Base-by-base conservation (phyloP, 2,888 invertebrate genomes). In the Hirtodrosophila duncani region DNA sequence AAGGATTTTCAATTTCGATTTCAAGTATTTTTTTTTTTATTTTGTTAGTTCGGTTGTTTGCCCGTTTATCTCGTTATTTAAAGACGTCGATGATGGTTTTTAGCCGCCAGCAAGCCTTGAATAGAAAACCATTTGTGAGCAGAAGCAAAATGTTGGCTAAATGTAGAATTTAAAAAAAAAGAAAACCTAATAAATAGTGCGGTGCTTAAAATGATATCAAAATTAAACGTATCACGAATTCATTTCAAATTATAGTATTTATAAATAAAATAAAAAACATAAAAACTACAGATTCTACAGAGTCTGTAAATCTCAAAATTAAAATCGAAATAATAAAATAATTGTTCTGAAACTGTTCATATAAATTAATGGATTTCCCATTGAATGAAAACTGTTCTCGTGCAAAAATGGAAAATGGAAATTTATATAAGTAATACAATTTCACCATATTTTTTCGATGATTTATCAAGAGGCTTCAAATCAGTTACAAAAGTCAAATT, bases 161-260 rank as follows among this genome's bases (percentile, higher is more conserved):
- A n/a, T n/a, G n/a, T n/a, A n/a, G n/a, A n/a, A n/a, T n/a, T n/a
- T n/a, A n/a, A n/a, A n/a, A n/a, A n/a, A n/a, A n/a, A n/a, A n/a
- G n/a, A n/a, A n/a, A n/a, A n/a, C n/a, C n/a, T n/a, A n/a, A n/a
- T n/a, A n/a, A n/a, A n/a, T n/a, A n/a, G n/a, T n/a, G n/a, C n/a
- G n/a, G n/a, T n/a, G n/a, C n/a, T n/a, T n/a, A n/a, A 29, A 21
- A 30, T 17, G 13, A 23, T 10, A 13, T 34, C 17, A 46, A 56
- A 56, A 58, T 46, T 48, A 56, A 58, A 27, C 58, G 56, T 56
- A n/a, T n/a, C n/a, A n/a, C 58, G 20, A 46, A 56, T 34, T 46
- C 58, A 39, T 39, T 39, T 39, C 31, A 51, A 61, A 46, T 61
- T 36, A 46, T 33, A 23, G 11, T 13, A 4, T n/a, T 14, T 16